Percentiles rank a stretch among this genome's conserved stretches.
Conservation (phyloP, 1,140 invertebrate species). For the Cotesia vestalis region DNA sequence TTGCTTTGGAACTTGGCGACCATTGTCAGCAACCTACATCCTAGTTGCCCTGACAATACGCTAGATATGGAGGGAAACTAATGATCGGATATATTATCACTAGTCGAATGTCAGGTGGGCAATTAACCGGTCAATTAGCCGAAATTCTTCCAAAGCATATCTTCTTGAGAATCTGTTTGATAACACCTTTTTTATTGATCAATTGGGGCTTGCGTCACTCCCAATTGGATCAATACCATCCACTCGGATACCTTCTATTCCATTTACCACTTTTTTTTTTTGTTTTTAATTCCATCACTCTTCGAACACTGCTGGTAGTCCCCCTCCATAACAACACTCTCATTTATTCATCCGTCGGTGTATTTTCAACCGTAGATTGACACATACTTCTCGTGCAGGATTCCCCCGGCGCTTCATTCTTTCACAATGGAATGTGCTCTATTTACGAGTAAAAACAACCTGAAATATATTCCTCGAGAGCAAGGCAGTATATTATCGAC, state of each 20-base stretch:
- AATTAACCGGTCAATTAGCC: no score
- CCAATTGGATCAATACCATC: slow-evolving; percentile 15
- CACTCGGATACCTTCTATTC: not conserved
- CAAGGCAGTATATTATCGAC: no score
- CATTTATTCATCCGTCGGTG: slow-evolving; percentile 18
- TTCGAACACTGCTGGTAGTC: not conserved
- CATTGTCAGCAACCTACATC: no score
- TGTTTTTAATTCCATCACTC: slow-evolving; percentile 8
- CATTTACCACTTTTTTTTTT: not conserved
- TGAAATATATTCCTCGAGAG: no score
- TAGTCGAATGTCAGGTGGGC: no score
- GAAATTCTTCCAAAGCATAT: no score
- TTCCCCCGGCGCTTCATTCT: slow-evolving; percentile 11
- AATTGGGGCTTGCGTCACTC: slow-evolving; percentile 11
- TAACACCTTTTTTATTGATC: slow-evolving; percentile 5
- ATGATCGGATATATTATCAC: no score
- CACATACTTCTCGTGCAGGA: slow-evolving; percentile 3
- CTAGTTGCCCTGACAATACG: no score
- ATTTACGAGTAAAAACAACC: no score
- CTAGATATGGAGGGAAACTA: no score
- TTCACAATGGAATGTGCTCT: slow-evolving; percentile 1
- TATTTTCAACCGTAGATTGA: slow-evolving; percentile 15
- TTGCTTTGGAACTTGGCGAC: no score
- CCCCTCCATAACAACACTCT: not conserved
- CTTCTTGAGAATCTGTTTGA: not conserved